A percentile compares a stretch with the other conserved stretches of the same genome.
Conservation (phyloP, 2,113 vertebrate species). For the Callipepla squamata region DNA sequence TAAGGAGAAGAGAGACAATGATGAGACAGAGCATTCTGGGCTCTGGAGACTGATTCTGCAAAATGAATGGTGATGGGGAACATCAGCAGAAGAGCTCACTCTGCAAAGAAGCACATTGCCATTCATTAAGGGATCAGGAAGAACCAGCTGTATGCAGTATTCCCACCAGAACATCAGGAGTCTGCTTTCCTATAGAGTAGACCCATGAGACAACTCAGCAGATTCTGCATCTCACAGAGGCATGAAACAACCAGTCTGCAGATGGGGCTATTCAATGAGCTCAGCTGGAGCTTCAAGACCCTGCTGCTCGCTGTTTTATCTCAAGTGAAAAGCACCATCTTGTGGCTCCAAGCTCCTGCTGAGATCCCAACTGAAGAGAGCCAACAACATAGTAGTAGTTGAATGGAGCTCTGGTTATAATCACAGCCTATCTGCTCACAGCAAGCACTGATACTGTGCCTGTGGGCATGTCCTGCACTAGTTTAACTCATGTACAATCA, state of each 20-base stretch:
- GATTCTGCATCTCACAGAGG: neutral
- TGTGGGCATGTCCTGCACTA: neutral
- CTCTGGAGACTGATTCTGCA: neutral
- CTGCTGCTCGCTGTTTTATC: neutral
- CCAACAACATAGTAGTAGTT: neutral
- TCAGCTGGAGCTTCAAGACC: neutral
- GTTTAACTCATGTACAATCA: neutral
- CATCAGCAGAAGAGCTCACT: fast-evolving
- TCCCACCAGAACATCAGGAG: neutral
- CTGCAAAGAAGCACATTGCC: neutral
- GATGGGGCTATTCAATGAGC: neutral
- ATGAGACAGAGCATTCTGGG: neutral
- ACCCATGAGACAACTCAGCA: neutral
- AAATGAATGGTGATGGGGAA: neutral
- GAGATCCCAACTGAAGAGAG: neutral
- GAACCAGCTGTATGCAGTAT: fast-evolving
- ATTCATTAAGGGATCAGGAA: neutral
- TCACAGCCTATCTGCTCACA: neutral
- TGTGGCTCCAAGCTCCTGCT: neutral
- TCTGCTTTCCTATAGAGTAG: neutral
- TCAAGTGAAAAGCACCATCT: neutral
- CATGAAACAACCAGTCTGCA: neutral
- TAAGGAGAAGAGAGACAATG: neutral
- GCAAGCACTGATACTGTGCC: neutral
- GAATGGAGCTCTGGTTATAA: neutral